Percentiles rank a stretch among this genome's conserved stretches.
Evolutionary conservation across 2,113 vertebrate species (phyloP).

Genomic region (Hipposideros armiger): DNA sequence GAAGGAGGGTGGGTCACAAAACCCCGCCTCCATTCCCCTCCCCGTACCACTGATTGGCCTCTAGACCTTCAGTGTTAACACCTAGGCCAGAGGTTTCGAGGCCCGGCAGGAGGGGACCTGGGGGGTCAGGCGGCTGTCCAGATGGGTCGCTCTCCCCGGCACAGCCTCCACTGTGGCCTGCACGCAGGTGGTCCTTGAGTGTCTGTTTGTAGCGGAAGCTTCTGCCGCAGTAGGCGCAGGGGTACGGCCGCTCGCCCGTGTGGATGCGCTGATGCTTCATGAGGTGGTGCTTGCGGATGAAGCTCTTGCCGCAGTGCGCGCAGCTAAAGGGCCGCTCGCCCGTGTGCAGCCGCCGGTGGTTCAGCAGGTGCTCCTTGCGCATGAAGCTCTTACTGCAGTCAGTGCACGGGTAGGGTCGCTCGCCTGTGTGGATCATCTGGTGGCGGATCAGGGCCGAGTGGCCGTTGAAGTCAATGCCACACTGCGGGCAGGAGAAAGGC

Average conservation of each 20-base stretch:
- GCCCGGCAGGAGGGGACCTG: conserved; percentile 66
- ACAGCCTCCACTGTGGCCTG: conserved; percentile 59
- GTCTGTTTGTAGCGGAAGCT: conserved; percentile 83
- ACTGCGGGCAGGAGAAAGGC: conserved; percentile 82
- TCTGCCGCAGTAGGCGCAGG: conserved; percentile 64
- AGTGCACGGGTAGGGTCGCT: conserved; percentile 91
- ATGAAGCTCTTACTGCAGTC: conserved; percentile 95
- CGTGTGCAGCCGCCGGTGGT: conserved; percentile 85
- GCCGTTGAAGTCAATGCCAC: conserved; percentile 82
- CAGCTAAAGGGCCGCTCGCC: conserved; percentile 86
- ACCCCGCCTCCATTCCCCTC: conserved; percentile 11
- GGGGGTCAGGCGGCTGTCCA: conserved; percentile 26
- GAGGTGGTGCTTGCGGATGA: conserved; percentile 86
- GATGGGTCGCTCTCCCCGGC: not conserved
- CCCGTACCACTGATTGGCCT: conserved; percentile 58
- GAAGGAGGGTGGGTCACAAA: conserved; percentile 24
- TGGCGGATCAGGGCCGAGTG: conserved; percentile 92
- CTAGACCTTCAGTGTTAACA: conserved; percentile 2
- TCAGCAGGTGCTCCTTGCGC: conserved; percentile 92
- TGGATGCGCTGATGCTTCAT: conserved; percentile 86
- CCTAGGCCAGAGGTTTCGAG: conserved; percentile 63
- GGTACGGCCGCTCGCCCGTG: conserved; percentile 79
- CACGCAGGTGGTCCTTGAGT: conserved; percentile 79
- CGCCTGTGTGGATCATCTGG: conserved; percentile 92
- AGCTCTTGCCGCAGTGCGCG: conserved; percentile 83